Conservation (phyloP, 1,140 invertebrate genomes). For the Vanessa atalanta region DNA sequence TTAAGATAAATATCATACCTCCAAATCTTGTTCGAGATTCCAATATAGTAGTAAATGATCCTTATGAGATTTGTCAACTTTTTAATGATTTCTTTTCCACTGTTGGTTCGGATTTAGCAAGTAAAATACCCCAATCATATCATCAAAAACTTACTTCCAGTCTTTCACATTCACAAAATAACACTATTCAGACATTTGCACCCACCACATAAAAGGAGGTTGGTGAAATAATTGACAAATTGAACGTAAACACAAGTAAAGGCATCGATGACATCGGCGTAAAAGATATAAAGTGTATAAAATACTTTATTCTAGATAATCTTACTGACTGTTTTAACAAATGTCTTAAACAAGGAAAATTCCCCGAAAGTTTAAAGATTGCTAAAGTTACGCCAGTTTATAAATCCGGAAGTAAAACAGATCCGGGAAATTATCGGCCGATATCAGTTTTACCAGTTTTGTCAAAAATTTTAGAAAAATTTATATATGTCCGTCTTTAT, state of each 20-base stretch:
- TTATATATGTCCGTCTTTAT: not conserved
- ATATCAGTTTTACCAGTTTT: not conserved
- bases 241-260: not conserved
- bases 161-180: no score
- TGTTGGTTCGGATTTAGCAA: no score
- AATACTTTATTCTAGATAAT: not conserved
- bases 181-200: no score
- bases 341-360: not conserved
- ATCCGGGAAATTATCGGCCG: not conserved
- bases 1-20: no score
- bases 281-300: conserved; percentile 9
- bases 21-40: no score
- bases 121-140: no score
- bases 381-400: conserved; percentile 8
- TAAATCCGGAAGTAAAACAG: conserved; percentile 5
- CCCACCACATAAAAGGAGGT: not conserved
- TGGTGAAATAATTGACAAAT: not conserved
- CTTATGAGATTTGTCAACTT: no score
- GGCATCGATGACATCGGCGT: not conserved
- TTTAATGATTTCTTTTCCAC: no score
- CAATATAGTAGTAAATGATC: no score
- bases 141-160: no score
- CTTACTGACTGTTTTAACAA: conserved; percentile 1
- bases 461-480: conserved; percentile 6
- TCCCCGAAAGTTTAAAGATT: conserved; percentile 4